Conservation (phyloP, 2,888 invertebrate species). For the Drosophila bunnanda region DNA sequence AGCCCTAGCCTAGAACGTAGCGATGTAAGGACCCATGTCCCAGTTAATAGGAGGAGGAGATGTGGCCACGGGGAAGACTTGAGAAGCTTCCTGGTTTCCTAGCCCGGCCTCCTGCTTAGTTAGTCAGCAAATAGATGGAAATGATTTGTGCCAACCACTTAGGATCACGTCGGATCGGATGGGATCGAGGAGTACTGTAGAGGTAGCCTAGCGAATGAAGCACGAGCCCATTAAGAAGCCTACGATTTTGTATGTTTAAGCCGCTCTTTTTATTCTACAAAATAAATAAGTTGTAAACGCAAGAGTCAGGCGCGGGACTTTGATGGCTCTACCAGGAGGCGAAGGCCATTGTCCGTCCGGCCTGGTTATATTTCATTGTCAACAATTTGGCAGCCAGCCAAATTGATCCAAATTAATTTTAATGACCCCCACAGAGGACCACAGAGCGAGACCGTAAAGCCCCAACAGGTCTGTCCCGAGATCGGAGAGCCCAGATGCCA, state of each 20-base stretch:
- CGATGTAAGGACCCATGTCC: slow-evolving; percentile 29
- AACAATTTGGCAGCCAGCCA: slow-evolving; percentile 83
- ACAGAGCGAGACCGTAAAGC: slow-evolving; percentile 61
- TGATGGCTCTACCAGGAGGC: slow-evolving; percentile 69
- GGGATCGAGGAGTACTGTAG: slow-evolving; percentile 30
- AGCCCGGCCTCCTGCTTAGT: slow-evolving; percentile 39
- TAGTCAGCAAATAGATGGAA: slow-evolving; percentile 64
- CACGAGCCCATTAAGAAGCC: slow-evolving; percentile 46
- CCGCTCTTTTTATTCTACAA: slow-evolving; percentile 51
- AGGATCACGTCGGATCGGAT: slow-evolving; percentile 18
- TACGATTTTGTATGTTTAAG: slow-evolving; percentile 67
- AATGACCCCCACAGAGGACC: slow-evolving; percentile 81
- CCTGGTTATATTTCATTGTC: slow-evolving; percentile 81
- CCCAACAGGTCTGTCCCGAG: slow-evolving; percentile 52
- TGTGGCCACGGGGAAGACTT: slow-evolving; percentile 4
- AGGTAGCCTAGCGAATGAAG: slow-evolving; percentile 52
- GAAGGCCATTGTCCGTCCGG: slow-evolving; percentile 8
- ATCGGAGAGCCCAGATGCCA: slow-evolving; percentile 2
- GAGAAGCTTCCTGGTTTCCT: slow-evolving; percentile 7
- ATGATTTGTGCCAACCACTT: slow-evolving; percentile 48
- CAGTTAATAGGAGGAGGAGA: slow-evolving; percentile 50
- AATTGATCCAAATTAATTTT: slow-evolving; percentile 84
- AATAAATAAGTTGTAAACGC: slow-evolving; percentile 76
- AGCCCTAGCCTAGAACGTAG: slow-evolving; percentile 29
- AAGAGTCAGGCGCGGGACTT: slow-evolving; percentile 49